Evolutionary conservation across 2,888 invertebrate species (phyloP), one percentile per base, ranked within the genome.

Genomic region (Pardosa pseudoannulata): DNA sequence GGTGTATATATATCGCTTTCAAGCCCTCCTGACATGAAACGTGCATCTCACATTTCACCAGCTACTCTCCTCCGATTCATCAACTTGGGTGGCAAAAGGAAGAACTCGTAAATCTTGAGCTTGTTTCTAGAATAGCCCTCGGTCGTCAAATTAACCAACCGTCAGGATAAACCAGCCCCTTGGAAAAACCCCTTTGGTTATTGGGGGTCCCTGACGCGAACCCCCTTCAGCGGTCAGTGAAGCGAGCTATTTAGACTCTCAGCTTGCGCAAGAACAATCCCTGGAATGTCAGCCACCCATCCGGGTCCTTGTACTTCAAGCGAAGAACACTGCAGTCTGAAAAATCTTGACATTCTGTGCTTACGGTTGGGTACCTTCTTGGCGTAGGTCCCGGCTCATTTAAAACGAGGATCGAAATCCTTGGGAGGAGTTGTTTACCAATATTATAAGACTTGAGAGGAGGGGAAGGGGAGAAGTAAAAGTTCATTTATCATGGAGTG

Each of bases 381-480:
- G 56, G 56, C 23, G 56, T 56, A 23, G 56, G 67, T 67, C 67
- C 32, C 67, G 67, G 19, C 67, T 67, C 67, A 67, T 67, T 67
- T 67, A 67, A 19, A 36, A 32, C 67, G 11, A n/a, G 36, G 31
- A n/a, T 36, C 32, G 32, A 16, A 23, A 6, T 65, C 19, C 29
- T 28, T 6, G 29, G 28, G 13, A 29, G 65, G 65, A 29, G 28
- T 65, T 29, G 65, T 29, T 65, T 29, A 29, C 65, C 65, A 28
- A 65, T 65, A 65, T 29, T 46, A 46, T 16, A 16, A 2, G n/a
- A 16, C n/a, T n/a, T n/a, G n/a, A n/a, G n/a, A n/a, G n/a, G n/a
- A n/a, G n/a, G n/a, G n/a, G n/a, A n/a, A n/a, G n/a, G 46, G 36
- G 36, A 9, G 36, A 9, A 9, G 5, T 36, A 46, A 16, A 16